phyloP scores from a whole-genome alignment of 2,113 vertebrate genomes.

The Corydoras maculifer region DNA sequence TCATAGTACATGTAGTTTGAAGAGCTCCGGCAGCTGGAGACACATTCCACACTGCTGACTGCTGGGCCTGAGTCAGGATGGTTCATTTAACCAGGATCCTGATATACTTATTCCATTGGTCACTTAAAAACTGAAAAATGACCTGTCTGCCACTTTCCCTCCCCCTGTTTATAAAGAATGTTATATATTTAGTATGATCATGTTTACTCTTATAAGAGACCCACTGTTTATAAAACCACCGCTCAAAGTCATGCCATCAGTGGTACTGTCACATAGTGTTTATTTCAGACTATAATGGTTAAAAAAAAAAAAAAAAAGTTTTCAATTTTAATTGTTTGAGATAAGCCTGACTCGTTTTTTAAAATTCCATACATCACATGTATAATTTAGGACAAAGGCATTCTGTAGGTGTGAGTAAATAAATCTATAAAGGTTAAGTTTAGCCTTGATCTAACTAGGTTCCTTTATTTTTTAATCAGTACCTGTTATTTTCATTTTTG shows the following conservation, averaged over 20 bases:
- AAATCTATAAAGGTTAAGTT: neutral
- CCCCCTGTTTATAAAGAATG: neutral
- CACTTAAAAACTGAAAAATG: neutral
- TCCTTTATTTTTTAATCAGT: neutral
- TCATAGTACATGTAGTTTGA: neutral
- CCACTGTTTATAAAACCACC: no score
- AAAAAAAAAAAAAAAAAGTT: no score
- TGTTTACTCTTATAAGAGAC: neutral
- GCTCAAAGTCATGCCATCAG: neutral
- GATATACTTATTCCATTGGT: neutral
- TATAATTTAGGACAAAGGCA: neutral
- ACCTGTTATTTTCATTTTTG: neutral
- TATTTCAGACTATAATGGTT: no score
- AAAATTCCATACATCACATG: neutral
- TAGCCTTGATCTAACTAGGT: slow-evolving; percentile 8
- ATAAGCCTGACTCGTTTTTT: no score
- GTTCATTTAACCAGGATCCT: neutral
- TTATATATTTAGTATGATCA: neutral
- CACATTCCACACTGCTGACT: slow-evolving; percentile 7
- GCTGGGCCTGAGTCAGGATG: neutral
- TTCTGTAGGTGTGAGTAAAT: neutral
- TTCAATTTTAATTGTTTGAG: no score
- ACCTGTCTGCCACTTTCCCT: neutral
- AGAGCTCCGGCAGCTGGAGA: slow-evolving; percentile 16
- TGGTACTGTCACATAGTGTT: no score